Conservation (phyloP, 2,797 vertebrate genomes). For the Megalops cyprinoides region DNA sequence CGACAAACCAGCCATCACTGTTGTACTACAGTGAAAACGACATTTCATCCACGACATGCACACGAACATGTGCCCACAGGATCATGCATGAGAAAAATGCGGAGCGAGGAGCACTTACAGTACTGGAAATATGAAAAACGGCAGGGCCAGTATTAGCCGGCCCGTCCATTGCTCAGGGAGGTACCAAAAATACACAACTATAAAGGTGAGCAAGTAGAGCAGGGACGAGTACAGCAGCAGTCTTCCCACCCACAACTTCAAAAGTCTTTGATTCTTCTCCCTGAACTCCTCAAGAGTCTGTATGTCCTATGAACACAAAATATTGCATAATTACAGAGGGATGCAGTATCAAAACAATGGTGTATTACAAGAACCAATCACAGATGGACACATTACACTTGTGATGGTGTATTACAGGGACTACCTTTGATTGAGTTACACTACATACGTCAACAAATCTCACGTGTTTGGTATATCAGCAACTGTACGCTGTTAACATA, state of each 20-base stretch:
- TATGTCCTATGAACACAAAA: conserved; percentile 80
- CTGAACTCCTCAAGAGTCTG: conserved; percentile 88
- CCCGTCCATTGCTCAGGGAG: conserved; percentile 88
- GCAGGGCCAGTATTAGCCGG: conserved; percentile 83
- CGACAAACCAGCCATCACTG: not conserved
- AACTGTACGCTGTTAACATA: too few species aligned
- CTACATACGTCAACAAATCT: too few species aligned
- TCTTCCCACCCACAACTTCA: conserved; percentile 90
- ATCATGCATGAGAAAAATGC: too few species aligned
- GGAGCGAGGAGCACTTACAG: conserved; percentile 83
- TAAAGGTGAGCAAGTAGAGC: conserved; percentile 83
- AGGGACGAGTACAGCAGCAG: conserved; percentile 88
- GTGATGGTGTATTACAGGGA: too few species aligned
- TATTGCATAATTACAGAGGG: too few species aligned
- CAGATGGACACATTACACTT: too few species aligned
- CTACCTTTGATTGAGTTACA: too few species aligned
- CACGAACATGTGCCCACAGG: too few species aligned
- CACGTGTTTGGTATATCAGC: too few species aligned
- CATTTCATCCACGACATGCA: not conserved
- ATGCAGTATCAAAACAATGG: too few species aligned
- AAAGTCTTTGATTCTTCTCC: conserved; percentile 90
- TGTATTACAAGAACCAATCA: too few species aligned
- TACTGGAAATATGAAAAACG: conserved; percentile 89
- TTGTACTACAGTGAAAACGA: not conserved
- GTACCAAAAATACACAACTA: conserved; percentile 92